Percentiles rank a stretch among this genome's conserved stretches.
Conservation (phyloP, 1,140 invertebrate species). For the Hydropsyche tenuis region DNA sequence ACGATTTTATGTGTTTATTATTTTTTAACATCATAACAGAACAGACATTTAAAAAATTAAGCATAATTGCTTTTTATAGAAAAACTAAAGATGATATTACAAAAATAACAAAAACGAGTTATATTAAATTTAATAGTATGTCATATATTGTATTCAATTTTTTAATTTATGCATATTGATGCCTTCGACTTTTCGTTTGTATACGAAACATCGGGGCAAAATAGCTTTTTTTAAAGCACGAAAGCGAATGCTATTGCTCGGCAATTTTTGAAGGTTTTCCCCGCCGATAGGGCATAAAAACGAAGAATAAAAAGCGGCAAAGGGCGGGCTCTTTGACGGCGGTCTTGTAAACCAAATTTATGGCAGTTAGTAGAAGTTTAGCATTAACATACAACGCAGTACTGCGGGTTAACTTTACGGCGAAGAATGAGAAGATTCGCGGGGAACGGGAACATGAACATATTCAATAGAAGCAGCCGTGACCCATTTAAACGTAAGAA, state of each 20-base stretch:
- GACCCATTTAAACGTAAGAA: conserved; percentile 32
- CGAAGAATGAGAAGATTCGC: conserved; percentile 31
- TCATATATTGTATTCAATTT: no score
- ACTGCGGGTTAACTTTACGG: conserved; percentile 29
- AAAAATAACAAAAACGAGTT: no score
- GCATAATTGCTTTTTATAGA: no score
- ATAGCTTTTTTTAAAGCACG: neutral
- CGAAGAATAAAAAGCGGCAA: conserved; percentile 24
- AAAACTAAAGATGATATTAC: no score
- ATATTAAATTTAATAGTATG: no score
- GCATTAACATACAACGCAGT: conserved; percentile 36
- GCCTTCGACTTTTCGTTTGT: no score
- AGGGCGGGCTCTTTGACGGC: conserved; percentile 20
- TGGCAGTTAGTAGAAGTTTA: conserved; percentile 30
- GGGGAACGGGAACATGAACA: conserved; percentile 1
- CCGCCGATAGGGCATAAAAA: conserved; percentile 19
- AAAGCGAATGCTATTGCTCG: conserved; percentile 22
- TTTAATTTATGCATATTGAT: no score
- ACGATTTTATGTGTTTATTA: no score
- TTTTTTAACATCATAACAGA: no score
- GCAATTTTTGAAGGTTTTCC: conserved; percentile 19
- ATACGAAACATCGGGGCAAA: no score
- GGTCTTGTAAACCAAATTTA: conserved; percentile 35
- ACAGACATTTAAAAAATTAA: no score
- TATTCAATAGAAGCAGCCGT: conserved; percentile 29